Evolutionary conservation across 37 sponge, comb jelly and placozoan species (phyloP).

Genomic region (Lycopodina hypogea): DNA sequence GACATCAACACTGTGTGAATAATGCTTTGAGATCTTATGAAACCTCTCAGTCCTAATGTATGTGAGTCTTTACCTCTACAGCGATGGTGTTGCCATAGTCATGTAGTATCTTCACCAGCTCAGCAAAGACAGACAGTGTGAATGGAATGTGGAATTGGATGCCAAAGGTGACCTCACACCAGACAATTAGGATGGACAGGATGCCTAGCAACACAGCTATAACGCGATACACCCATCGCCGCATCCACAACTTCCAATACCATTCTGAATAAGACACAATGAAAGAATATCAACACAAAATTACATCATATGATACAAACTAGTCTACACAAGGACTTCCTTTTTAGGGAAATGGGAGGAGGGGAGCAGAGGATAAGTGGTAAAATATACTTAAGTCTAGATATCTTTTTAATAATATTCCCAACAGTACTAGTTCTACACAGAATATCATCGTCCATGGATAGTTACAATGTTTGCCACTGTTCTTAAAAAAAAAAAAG

Average conservation of each 20-base stretch:
- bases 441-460: too few species aligned
- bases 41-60: not conserved
- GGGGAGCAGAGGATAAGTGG: not conserved
- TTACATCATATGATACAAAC: not conserved
- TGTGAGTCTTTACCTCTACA: conserved; percentile 31
- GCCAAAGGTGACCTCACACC: conserved; percentile 81
- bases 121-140: conserved; percentile 60
- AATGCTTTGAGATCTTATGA: not conserved
- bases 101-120: conserved; percentile 44
- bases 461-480: too few species aligned
- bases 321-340: not conserved
- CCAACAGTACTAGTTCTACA: too few species aligned
- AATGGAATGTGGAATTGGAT: not conserved
- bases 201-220: conserved; percentile 45
- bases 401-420: too few species aligned
- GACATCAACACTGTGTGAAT: not conserved
- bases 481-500: too few species aligned
- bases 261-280: conserved; percentile 42
- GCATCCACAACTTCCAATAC: conserved; percentile 76
- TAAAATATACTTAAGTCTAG: not conserved
- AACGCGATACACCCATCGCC: conserved; percentile 56
- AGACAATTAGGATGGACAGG: conserved; percentile 74
- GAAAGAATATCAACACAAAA: not conserved
- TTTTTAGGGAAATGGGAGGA: not conserved
- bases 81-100: conserved; percentile 42